These are phyloP conservation scores for Pelochelys cantorii DNA, from an alignment of 2,797 vertebrate species.

Conservation along the genomic window DNA sequence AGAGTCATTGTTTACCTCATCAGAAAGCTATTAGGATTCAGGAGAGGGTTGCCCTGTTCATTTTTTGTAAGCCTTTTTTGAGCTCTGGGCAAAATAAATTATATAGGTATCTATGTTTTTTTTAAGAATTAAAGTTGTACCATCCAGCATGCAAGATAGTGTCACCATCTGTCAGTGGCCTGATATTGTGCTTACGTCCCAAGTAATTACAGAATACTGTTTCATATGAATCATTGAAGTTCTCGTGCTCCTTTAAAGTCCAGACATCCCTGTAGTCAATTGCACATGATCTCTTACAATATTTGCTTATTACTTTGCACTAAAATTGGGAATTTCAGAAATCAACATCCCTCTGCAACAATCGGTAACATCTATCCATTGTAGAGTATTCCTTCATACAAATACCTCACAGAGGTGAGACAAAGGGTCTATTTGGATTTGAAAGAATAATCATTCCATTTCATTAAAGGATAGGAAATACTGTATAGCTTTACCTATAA, in stretches of 20 bases:
- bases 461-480: not conserved
- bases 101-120: constrained; percentile 27
- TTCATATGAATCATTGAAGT: constrained; percentile 68
- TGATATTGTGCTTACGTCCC: constrained; percentile 54
- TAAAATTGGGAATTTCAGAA: constrained; percentile 29
- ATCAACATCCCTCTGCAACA: constrained; percentile 8
- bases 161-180: constrained; percentile 21
- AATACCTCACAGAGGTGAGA: not conserved
- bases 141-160: not conserved
- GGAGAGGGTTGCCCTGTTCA: constrained; percentile 78
- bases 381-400: constrained; percentile 15
- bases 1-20: constrained; percentile 93
- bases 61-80: constrained; percentile 64
- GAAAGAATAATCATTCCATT: not conserved
- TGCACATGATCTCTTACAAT: constrained; percentile 24
- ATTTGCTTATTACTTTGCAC: constrained; percentile 47
- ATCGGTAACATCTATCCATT: constrained; percentile 30
- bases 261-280: constrained; percentile 42
- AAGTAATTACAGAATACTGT: constrained; percentile 63
- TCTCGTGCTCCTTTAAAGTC: constrained; percentile 39
- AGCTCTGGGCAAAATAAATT: constrained; percentile 43
- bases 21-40: constrained; percentile 87
- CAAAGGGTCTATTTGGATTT: not conserved
- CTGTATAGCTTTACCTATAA: not conserved
- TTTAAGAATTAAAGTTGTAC: constrained; percentile 28